Evolutionary conservation across 2,113 vertebrate species (phyloP), one percentile per base, ranked within the genome.

Genomic region (Cynopterus brachyotis): DNA sequence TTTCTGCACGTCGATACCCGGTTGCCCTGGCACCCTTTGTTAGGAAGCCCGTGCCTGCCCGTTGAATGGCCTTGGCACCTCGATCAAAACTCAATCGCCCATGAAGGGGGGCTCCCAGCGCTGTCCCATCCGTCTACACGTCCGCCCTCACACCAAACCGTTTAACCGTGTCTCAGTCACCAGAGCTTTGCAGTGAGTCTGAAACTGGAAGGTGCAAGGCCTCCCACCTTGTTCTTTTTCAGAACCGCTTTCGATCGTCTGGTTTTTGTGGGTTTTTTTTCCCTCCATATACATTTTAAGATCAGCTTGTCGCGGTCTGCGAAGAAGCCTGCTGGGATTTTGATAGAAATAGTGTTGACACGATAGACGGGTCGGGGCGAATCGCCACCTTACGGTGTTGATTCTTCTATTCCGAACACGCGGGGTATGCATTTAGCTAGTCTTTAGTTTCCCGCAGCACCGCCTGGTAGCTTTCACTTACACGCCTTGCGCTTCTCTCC

Each of bases 241-340:
- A 55, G 69, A 95, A 92, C 75, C 50, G 75, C 59, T 87, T 94
- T 80, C 40, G 95, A 91, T 40, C 0, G 89, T 83, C 80, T 89
- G 50, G 40, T 87, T 57, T 47, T 32, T 19, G 19, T 64, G 35
- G 87, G 73, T 42, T 91, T 83, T 78, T 88, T 90, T 67, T 20
- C 15, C 84, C 90, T 94, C 81, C 84, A 12, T 73, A 88, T 81
- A 92, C 88, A 91, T 94, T 85, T 84, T 93, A 76, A 90, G 84
- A 93, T 78, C 76, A 12, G 70, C 70, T 94, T 94, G 96, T 96
- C 95, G 57, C 59, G 93, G 60, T 90, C 91, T 84, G 47, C 72
- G 59, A 87, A 93, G 67, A 79, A 66, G n/a, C 85, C 91, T 88
- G 40, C 91, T 88, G 95, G 85, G 95, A 67, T 84, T 85, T 75